These are phyloP conservation scores for Neotragus pygmaeus DNA, from an alignment of 2,113 vertebrate species.

Conservation along the genomic window DNA sequence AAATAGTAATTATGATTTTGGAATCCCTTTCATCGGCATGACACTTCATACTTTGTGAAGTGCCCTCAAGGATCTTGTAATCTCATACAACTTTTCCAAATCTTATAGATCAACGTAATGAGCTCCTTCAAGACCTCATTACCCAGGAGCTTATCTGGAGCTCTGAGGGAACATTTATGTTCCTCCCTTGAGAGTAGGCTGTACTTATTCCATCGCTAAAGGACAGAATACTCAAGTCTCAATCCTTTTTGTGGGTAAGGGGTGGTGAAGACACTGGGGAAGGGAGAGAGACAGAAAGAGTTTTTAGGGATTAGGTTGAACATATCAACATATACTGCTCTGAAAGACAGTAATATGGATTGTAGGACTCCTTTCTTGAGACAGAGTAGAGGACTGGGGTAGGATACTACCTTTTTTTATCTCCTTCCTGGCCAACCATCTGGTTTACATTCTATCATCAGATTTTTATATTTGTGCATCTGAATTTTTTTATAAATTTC, in stretches of 20 bases:
- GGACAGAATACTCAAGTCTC: not conserved
- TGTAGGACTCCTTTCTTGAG: not conserved
- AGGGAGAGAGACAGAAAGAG: not conserved
- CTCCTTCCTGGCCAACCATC: not conserved
- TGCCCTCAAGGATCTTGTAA: not conserved
- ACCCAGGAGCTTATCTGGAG: not conserved
- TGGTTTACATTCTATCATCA: not conserved
- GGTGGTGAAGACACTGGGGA: not conserved
- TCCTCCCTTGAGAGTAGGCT: not conserved
- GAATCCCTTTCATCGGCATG: constrained; percentile 20
- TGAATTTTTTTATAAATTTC: not conserved
- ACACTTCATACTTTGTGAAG: not conserved
- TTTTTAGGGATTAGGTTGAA: not conserved
- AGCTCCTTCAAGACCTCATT: not conserved
- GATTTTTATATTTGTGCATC: not conserved
- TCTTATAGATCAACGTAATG: not conserved
- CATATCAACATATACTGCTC: not conserved
- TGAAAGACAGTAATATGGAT: not conserved
- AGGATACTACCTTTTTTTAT: not conserved
- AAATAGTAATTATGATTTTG: constrained; percentile 37
- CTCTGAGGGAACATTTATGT: not conserved
- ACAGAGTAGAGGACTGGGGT: not conserved
- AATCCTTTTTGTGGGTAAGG: not conserved
- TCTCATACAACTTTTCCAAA: not conserved
- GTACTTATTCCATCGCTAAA: not conserved